Conservation (phyloP, 2,888 invertebrate species). For the Dolichomitus sp. region DNA sequence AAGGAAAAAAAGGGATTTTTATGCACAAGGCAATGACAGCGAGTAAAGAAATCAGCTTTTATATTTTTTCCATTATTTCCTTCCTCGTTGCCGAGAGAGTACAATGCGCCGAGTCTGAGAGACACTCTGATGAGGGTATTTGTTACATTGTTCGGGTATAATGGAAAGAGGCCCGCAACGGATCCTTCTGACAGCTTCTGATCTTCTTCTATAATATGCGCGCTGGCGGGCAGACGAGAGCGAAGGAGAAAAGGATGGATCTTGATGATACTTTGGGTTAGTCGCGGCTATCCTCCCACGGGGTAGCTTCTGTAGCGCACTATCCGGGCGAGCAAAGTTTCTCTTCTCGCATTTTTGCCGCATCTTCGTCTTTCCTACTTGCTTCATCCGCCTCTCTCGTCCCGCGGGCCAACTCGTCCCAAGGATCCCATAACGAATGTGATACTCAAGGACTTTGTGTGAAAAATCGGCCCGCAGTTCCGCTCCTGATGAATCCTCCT, state of each 20-base stretch:
- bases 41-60: not conserved
- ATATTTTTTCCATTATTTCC: not conserved
- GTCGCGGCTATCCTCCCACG: conserved; percentile 29
- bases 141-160: conserved; percentile 80
- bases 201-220: conserved; percentile 60
- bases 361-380: conserved; percentile 9
- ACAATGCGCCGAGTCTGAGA: conserved; percentile 77
- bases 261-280: conserved; percentile 63
- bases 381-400: conserved; percentile 8
- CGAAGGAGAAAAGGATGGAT: conserved; percentile 56
- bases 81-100: conserved; percentile 68
- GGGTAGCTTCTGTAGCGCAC: conserved; percentile 48
- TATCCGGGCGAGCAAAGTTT: conserved; percentile 7
- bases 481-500: not conserved
- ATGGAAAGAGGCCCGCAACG: conserved; percentile 73
- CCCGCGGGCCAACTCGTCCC: conserved; percentile 24
- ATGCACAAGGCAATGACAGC: not conserved
- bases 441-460: conserved; percentile 52
- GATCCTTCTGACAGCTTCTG: conserved; percentile 69
- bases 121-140: conserved; percentile 81
- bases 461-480: conserved; percentile 51
- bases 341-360: not conserved
- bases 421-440: conserved; percentile 58
- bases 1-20: not conserved
- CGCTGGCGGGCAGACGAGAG: conserved; percentile 38